Percentiles rank a stretch among this genome's conserved stretches.
Evolutionary conservation across 2,888 invertebrate species (phyloP).

Genomic region (Peribatodes rhomboidaria): DNA sequence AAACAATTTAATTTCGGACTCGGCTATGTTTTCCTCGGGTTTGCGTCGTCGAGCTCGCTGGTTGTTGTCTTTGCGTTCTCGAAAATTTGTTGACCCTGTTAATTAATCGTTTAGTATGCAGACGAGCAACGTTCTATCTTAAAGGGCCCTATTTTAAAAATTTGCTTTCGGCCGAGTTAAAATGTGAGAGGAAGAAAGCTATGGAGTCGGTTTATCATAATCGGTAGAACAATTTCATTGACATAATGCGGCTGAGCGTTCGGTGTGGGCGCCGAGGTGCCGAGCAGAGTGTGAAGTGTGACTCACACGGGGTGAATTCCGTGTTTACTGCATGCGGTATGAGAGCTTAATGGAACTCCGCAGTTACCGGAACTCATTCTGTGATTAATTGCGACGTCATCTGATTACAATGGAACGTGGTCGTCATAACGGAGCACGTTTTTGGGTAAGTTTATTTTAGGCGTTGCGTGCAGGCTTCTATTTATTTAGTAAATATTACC

Average conservation of each 20-base stretch:
- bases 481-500: not conserved
- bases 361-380: slow-evolving; percentile 62
- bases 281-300: slow-evolving; percentile 35
- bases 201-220: slow-evolving; percentile 55
- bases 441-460: not conserved
- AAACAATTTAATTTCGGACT: slow-evolving; percentile 64
- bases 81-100: slow-evolving; percentile 78
- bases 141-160: slow-evolving; percentile 59
- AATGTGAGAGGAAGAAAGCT: slow-evolving; percentile 37
- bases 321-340: slow-evolving; percentile 41
- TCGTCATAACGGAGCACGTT: slow-evolving; percentile 16
- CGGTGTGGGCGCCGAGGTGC: slow-evolving; percentile 39
- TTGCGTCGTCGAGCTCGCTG: slow-evolving; percentile 62
- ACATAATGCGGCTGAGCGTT: slow-evolving; percentile 47
- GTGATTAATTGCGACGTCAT: slow-evolving; percentile 79
- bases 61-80: slow-evolving; percentile 66
- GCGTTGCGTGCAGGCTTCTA: not conserved
- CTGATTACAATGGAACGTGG: slow-evolving; percentile 60
- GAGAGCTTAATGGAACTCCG: slow-evolving; percentile 63
- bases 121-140: slow-evolving; percentile 61
- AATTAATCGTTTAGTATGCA: slow-evolving; percentile 83
- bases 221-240: slow-evolving; percentile 45
- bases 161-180: slow-evolving; percentile 42
- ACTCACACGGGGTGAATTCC: slow-evolving; percentile 34
- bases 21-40: slow-evolving; percentile 65